These are phyloP conservation scores for Atractosteus spatula DNA, from an alignment of 2,113 vertebrate genomes.

Conservation along the genomic window DNA sequence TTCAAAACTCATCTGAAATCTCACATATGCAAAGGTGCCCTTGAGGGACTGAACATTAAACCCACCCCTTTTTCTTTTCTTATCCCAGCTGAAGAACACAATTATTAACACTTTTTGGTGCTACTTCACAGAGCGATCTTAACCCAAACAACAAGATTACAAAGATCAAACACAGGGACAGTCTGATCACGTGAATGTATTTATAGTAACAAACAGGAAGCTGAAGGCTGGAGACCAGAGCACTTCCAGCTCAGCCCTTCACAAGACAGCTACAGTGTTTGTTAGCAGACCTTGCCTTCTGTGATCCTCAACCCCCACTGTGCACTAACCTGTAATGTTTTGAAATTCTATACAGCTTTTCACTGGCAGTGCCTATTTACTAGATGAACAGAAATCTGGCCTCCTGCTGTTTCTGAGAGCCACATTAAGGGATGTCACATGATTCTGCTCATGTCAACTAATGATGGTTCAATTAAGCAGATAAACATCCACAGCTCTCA, in stretches of 20 bases:
- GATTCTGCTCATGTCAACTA: conserved; percentile 58
- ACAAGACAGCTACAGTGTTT: conserved; percentile 1
- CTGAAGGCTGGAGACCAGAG: neutral
- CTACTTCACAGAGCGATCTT: too few relatives aligned
- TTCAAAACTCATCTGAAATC: too few relatives aligned
- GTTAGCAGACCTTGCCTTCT: conserved; percentile 5
- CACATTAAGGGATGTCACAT: conserved; percentile 50
- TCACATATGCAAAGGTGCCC: too few relatives aligned
- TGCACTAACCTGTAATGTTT: conserved; percentile 9
- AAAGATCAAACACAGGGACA: neutral
- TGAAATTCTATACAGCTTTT: neutral
- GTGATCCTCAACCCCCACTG: neutral
- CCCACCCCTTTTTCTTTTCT: too few relatives aligned
- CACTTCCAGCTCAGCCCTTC: neutral
- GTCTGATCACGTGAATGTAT: neutral
- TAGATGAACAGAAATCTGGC: conserved; percentile 7
- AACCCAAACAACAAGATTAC: too few relatives aligned
- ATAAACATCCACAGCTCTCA: conserved; percentile 55
- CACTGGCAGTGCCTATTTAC: conserved; percentile 25
- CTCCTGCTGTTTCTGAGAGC: conserved; percentile 28
- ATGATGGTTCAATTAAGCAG: conserved; percentile 71
- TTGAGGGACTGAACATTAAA: too few relatives aligned
- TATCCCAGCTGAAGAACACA: too few relatives aligned
- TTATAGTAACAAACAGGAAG: neutral
- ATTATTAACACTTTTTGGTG: too few relatives aligned